A percentile compares a stretch with the other conserved stretches of the same genome.
Conservation (phyloP, 2,888 invertebrate species). For the Ichneumoninae sp. region DNA sequence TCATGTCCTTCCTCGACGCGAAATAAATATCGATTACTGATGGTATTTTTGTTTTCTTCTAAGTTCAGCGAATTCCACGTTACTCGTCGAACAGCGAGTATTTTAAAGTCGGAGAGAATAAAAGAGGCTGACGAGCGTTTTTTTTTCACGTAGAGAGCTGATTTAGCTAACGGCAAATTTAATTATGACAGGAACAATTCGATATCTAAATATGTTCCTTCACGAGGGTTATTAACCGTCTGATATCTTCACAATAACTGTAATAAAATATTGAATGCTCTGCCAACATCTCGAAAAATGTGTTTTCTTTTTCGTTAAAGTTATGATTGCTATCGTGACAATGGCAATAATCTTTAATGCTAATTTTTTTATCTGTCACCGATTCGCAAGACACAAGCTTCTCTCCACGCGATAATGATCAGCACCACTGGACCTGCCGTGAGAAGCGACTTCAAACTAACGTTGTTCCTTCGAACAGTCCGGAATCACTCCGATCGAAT, state of each 20-base stretch:
- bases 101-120: slow-evolving; percentile 3
- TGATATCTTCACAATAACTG: slow-evolving; percentile 40
- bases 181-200: slow-evolving; percentile 36
- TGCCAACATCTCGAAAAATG: slow-evolving; percentile 49
- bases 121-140: slow-evolving; percentile 14
- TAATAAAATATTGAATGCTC: slow-evolving; percentile 67
- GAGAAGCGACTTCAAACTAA: slow-evolving; percentile 33
- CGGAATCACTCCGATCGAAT: slow-evolving; percentile 33
- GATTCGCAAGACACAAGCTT: slow-evolving; percentile 3
- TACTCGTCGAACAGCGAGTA: slow-evolving; percentile 22
- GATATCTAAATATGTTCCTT: slow-evolving; percentile 42
- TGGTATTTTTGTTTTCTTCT: slow-evolving; percentile 1
- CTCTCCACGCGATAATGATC: neutral
- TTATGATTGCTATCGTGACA: slow-evolving; percentile 28
- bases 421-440: slow-evolving; percentile 20
- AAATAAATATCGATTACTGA: slow-evolving; percentile 33
- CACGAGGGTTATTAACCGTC: neutral
- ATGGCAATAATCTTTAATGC: slow-evolving; percentile 18
- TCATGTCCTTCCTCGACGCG: slow-evolving; percentile 18
- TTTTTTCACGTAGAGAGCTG: slow-evolving; percentile 22
- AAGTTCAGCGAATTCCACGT: neutral
- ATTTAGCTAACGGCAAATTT: slow-evolving; percentile 45
- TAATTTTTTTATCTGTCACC: neutral
- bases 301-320: neutral
- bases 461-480: slow-evolving; percentile 6